A percentile compares a stretch with the other conserved stretches of the same genome.
Conservation (phyloP, 2,113 vertebrate genomes). For the Rhodinocichla rosea region DNA sequence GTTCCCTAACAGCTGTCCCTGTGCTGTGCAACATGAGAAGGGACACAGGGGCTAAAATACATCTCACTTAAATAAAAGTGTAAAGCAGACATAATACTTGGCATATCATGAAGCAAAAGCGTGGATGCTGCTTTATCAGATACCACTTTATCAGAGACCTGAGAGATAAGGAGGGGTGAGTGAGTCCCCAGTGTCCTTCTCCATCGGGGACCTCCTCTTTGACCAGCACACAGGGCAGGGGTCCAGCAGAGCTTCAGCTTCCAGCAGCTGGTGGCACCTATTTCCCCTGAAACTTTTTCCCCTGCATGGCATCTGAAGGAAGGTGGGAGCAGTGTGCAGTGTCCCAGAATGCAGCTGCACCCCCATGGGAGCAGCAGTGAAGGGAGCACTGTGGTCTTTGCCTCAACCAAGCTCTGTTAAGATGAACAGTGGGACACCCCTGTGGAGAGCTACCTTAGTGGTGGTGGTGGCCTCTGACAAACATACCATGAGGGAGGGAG, state of each 20-base stretch:
- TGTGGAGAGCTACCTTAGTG: neutral
- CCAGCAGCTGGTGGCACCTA: neutral
- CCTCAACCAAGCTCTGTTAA: neutral
- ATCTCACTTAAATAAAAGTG: neutral
- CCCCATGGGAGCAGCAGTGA: neutral
- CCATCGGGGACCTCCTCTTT: neutral
- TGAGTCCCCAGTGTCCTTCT: neutral
- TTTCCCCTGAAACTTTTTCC: neutral
- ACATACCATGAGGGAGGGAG: neutral
- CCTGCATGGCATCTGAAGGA: neutral
- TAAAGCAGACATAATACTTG: neutral
- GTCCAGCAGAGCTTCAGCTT: neutral
- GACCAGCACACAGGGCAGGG: neutral
- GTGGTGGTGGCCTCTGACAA: slow-evolving; percentile 16
- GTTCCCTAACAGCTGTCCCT: neutral
- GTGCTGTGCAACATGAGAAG: neutral
- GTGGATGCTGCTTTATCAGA: neutral
- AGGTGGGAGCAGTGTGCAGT: neutral
- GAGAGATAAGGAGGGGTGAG: neutral
- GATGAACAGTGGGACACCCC: neutral
- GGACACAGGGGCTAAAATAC: neutral
- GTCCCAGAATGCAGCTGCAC: neutral
- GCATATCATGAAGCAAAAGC: neutral
- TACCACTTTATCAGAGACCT: neutral
- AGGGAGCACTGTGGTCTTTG: neutral